A percentile compares a stretch with the other conserved stretches of the same genome.
These are phyloP conservation scores for Sitobion miscanthi DNA, from an alignment of 1,140 invertebrate species.

Conservation along the genomic window DNA sequence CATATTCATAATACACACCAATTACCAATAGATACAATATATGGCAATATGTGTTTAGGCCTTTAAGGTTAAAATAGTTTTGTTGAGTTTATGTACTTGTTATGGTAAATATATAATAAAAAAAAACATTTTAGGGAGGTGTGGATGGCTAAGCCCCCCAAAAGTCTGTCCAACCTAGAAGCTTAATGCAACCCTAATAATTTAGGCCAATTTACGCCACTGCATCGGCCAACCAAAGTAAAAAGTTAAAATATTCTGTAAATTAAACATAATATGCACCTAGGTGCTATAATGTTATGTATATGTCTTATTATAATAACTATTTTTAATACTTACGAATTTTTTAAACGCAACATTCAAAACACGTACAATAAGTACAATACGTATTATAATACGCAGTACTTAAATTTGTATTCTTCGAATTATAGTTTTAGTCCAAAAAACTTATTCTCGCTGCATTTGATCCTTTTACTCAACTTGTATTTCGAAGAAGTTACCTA, in stretches of 20 bases:
- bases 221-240: background rate
- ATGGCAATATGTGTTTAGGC: too few species aligned
- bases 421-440: background rate
- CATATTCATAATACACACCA: too few species aligned
- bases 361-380: background rate
- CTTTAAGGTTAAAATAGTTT: too few species aligned
- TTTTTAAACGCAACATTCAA: background rate
- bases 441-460: background rate
- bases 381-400: background rate
- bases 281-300: background rate
- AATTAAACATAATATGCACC: background rate
- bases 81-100: too few species aligned
- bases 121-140: too few species aligned
- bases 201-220: too few species aligned
- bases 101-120: too few species aligned
- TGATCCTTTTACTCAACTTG: background rate
- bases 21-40: too few species aligned
- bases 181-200: too few species aligned
- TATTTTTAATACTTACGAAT: background rate
- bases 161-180: too few species aligned
- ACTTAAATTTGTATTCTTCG: slow-evolving; percentile 2
- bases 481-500: background rate
- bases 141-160: too few species aligned
- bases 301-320: background rate
- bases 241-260: background rate